Conservation (phyloP, 2,797 vertebrate species). For the Onychomys torridus region DNA sequence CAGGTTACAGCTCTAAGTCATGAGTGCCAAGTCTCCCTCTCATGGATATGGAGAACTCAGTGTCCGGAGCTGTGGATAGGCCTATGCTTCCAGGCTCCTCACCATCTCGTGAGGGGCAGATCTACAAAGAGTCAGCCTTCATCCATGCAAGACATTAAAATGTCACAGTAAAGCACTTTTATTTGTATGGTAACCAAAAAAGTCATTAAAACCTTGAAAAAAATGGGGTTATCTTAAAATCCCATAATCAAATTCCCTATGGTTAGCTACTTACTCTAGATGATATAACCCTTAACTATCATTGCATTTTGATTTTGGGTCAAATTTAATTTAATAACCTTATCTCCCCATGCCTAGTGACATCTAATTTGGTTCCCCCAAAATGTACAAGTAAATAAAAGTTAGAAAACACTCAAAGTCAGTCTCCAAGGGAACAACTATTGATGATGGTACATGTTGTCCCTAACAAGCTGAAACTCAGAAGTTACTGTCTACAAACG, state of each 20-base stretch:
- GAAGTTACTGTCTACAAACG: not conserved
- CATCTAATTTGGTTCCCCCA: not conserved
- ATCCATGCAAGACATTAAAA: not conserved
- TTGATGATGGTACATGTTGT: not conserved
- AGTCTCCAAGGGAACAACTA: not conserved
- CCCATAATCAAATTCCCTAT: not conserved
- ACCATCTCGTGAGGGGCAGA: not conserved
- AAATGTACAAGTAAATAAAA: not conserved
- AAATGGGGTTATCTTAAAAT: not conserved
- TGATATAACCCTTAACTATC: not conserved
- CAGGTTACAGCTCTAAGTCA: no score
- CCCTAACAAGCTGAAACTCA: not conserved
- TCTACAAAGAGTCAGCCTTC: not conserved
- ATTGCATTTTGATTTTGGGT: not conserved
- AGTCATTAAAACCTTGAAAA: not conserved
- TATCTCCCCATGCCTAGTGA: not conserved
- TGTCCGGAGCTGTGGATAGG: accelerated
- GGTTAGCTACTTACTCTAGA: not conserved
- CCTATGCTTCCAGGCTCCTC: not conserved
- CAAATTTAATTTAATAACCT: not conserved
- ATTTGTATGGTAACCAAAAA: not conserved
- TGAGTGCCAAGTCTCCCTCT: accelerated
- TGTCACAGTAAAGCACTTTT: not conserved
- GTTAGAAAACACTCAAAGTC: not conserved
- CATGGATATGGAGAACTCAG: accelerated